These are phyloP conservation scores for Enteromius unitaeniatus DNA, from an alignment of 2,797 vertebrate species.

Conservation along the genomic window DNA sequence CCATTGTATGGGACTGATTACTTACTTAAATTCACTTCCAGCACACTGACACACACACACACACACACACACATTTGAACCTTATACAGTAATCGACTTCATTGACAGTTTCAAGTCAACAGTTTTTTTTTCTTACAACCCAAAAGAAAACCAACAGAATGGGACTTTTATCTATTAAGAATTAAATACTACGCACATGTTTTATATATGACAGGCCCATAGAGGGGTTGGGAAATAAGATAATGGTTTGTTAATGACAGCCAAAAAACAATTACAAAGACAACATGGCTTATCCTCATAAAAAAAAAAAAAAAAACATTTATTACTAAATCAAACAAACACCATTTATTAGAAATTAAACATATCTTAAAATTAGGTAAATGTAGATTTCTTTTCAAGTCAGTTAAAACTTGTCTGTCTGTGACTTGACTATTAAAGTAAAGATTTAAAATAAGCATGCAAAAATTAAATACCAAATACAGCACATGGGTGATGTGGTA, in stretches of 20 bases:
- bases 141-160: not conserved
- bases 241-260: not conserved
- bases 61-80: not conserved
- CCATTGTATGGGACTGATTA: not conserved
- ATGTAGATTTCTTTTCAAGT: not conserved
- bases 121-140: not conserved
- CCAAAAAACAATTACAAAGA: not conserved
- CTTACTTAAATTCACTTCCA: not conserved
- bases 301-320: too few relatives aligned
- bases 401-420: not conserved
- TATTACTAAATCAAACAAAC: too few relatives aligned
- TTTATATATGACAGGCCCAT: not conserved
- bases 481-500: too few relatives aligned
- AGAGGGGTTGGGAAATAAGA: not conserved
- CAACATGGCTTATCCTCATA: not conserved
- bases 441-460: not conserved
- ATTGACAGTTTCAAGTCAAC: not conserved
- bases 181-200: not conserved
- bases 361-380: not conserved
- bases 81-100: not conserved
- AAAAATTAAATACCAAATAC: not conserved
- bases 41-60: not conserved
- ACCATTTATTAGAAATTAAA: not conserved
- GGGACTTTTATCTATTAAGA: not conserved
- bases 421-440: not conserved